Percentiles rank a stretch among this genome's conserved stretches.
phyloP scores from a whole-genome alignment of 2,797 vertebrate species.

The Oceanodroma leucorhoa region DNA sequence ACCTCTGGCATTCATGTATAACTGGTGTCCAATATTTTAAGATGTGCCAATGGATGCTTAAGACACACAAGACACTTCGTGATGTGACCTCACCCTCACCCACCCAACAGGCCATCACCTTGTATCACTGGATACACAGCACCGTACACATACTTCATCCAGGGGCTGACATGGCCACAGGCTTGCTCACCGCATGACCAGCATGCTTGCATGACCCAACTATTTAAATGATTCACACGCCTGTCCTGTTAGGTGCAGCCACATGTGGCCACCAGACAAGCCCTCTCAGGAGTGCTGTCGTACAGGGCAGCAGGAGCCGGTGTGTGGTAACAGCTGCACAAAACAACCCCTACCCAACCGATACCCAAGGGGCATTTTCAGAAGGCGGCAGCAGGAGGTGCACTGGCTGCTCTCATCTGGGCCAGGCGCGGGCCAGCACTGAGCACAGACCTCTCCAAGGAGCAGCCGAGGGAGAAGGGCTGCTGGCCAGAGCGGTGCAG shows the following conservation, averaged over 20 bases:
- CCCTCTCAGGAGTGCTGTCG: fast-evolving
- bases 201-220: neutral
- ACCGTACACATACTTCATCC: neutral
- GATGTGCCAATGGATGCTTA: neutral
- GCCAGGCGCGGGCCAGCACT: neutral
- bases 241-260: neutral
- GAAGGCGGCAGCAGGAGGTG: neutral
- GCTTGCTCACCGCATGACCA: neutral
- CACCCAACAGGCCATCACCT: neutral
- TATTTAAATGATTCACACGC: fast-evolving
- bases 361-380: fast-evolving
- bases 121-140: neutral
- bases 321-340: fast-evolving
- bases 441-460: neutral
- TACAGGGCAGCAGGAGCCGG: neutral
- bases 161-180: neutral
- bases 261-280: neutral
- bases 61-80: neutral
- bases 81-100: neutral
- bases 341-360: neutral
- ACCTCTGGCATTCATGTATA: neutral
- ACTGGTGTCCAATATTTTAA: neutral
- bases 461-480: neutral
- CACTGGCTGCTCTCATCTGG: fast-evolving
- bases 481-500: fast-evolving